Conservation (phyloP, 1,140 invertebrate genomes). For the Antheraea pernyi region DNA sequence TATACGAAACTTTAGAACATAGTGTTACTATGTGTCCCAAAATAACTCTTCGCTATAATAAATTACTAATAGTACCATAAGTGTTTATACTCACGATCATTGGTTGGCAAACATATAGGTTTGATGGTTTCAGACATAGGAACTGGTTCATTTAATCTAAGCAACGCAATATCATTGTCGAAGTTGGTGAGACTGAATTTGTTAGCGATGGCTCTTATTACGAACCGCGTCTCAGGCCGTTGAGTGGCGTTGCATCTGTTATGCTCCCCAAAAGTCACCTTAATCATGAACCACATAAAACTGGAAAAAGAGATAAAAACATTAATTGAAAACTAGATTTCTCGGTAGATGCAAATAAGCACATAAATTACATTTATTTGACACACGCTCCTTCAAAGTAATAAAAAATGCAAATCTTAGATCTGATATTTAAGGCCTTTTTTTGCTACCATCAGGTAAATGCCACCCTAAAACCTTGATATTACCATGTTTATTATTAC, state of each 20-base stretch:
- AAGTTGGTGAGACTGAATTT: constrained; percentile 91
- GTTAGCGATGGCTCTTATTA: constrained; percentile 85
- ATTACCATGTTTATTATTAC: background rate
- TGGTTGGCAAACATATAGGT: constrained; percentile 88
- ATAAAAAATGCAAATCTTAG: background rate
- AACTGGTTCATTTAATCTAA: constrained; percentile 88
- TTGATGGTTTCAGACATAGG: constrained; percentile 86
- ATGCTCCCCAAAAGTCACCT: constrained; percentile 91
- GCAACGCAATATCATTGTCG: constrained; percentile 91
- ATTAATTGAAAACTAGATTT: constrained; percentile 12
- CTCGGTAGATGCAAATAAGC: constrained; percentile 6
- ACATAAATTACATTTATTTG: constrained; percentile 4
- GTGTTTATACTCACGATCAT: constrained; percentile 75
- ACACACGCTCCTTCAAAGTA: background rate
- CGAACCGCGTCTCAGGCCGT: constrained; percentile 86
- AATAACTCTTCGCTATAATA: too few species aligned
- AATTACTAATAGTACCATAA: too few species aligned
- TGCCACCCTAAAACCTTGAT: background rate
- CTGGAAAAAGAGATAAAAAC: constrained; percentile 74
- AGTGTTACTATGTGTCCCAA: too few species aligned
- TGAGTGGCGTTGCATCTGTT: constrained; percentile 87
- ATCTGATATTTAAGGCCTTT: background rate
- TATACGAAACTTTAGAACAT: too few species aligned
- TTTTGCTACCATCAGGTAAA: background rate
- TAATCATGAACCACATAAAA: constrained; percentile 95